phyloP scores from a whole-genome alignment of 2,797 vertebrate species.

The Naso thynnoides region DNA sequence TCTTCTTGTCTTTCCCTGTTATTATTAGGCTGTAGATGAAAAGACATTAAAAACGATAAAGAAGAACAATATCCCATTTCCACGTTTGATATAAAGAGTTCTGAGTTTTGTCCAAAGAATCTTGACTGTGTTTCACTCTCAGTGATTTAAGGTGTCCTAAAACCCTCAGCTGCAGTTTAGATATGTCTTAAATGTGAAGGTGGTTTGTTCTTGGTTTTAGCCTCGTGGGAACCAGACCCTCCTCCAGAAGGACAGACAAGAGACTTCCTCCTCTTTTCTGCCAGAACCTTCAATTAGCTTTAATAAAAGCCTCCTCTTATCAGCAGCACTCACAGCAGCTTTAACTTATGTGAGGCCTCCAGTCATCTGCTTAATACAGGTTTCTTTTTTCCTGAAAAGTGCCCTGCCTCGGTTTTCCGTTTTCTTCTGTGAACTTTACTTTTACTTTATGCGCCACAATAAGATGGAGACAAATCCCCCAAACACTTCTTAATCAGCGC shows the following conservation, averaged over 20 bases:
- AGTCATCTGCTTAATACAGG: neutral
- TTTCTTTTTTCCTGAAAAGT: neutral
- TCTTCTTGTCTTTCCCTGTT: neutral
- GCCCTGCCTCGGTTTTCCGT: no score
- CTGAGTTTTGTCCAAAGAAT: slow-evolving; percentile 1
- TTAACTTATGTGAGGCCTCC: neutral
- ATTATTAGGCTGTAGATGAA: slow-evolving; percentile 2
- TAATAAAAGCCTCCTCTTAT: slow-evolving; percentile 58
- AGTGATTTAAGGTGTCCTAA: slow-evolving; percentile 14
- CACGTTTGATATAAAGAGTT: neutral
- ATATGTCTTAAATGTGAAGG: slow-evolving; percentile 5
- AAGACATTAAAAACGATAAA: slow-evolving; percentile 4
- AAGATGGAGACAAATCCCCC: neutral
- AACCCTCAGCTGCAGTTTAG: slow-evolving; percentile 20
- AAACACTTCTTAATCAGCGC: slow-evolving; percentile 29
- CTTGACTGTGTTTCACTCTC: neutral
- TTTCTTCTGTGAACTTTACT: neutral
- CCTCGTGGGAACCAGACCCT: slow-evolving; percentile 66
- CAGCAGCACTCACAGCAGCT: slow-evolving; percentile 31
- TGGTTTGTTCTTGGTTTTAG: slow-evolving; percentile 46
- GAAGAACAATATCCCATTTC: slow-evolving; percentile 12
- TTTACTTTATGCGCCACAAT: neutral
- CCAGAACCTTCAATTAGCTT: slow-evolving; percentile 75
- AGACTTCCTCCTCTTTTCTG: slow-evolving; percentile 57
- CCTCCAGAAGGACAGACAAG: slow-evolving; percentile 47